phyloP scores from a whole-genome alignment of 2,797 vertebrate species.

The Danio kyathit region DNA sequence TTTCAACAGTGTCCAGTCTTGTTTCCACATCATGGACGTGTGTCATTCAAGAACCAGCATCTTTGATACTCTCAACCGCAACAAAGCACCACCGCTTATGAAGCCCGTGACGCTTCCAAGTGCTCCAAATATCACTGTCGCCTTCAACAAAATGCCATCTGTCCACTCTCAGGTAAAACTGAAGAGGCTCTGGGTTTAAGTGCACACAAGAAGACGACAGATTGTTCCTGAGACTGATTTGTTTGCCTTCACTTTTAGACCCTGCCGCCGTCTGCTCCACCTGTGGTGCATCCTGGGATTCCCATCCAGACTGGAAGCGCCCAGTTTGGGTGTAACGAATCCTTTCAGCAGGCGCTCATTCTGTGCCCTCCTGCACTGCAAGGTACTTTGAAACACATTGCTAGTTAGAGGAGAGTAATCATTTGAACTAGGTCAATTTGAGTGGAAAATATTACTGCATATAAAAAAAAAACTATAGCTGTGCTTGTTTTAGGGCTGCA shows the following conservation, averaged over 20 bases:
- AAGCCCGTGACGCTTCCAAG: slow-evolving; percentile 83
- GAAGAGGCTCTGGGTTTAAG: background rate
- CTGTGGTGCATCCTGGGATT: slow-evolving; percentile 93
- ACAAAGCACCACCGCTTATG: slow-evolving; percentile 88
- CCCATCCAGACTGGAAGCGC: slow-evolving; percentile 88
- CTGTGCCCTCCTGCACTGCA: slow-evolving; percentile 93
- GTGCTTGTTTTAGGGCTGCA: too few relatives aligned
- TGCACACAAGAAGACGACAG: background rate
- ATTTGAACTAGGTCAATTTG: background rate
- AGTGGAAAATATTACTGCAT: too few relatives aligned
- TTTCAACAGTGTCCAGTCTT: slow-evolving; percentile 90
- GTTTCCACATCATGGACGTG: slow-evolving; percentile 98
- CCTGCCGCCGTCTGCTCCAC: slow-evolving; percentile 86
- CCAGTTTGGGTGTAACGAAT: slow-evolving; percentile 93
- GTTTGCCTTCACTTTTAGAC: slow-evolving; percentile 69
- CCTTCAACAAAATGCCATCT: slow-evolving; percentile 89
- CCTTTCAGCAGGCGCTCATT: slow-evolving; percentile 93
- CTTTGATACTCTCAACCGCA: slow-evolving; percentile 89
- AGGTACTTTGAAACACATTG: slow-evolving; percentile 77
- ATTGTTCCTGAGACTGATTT: slow-evolving; percentile 9
- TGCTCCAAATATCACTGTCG: slow-evolving; percentile 83
- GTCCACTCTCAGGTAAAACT: slow-evolving; percentile 89
- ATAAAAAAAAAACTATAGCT: too few relatives aligned
- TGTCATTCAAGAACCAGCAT: slow-evolving; percentile 87
- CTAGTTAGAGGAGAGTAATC: background rate